Base-by-base conservation (phyloP, 2,113 vertebrate genomes). In the Leptobrachium ailaonicum region DNA sequence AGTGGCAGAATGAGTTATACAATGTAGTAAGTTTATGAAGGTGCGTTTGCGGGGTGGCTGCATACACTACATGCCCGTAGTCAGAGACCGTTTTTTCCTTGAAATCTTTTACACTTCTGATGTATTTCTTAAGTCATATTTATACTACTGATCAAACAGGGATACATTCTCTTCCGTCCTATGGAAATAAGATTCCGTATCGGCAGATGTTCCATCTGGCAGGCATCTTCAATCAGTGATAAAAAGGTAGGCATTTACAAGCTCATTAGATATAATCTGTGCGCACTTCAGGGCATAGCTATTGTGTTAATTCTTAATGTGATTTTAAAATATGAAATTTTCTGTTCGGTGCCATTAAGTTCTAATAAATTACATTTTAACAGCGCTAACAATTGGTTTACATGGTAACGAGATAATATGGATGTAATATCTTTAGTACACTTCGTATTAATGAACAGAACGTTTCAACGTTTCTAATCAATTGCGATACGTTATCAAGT, bases 281-380 rank as follows among this genome's bases (percentile, higher is more conserved):
- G 13, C 62, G 13, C 62, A 64, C 62, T 64, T 64, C 6, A 64
- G 62, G 62, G 32, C 32, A 64, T 64, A 64, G 62, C 62, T 64
- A 64, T 64, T 64, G n/a, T 64, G n/a, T 64, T 64, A 64, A 40
- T 64, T 64, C 62, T 64, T 32, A 64, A 32, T 64, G 62, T 32
- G 32, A 64, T 64, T 64, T 64, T 64, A 64, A 64, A 9, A 13
- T 64, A 32, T 64, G 62, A 32, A 64, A 20, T 32, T 64, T 64
- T 40, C 62, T 64, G 56, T 60, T 60, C 56, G 13, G 56, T 60
- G 1, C 56, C 13, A 60, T 60, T 64, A 64, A 32, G 32, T 20
- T 64, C 62, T 64, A 64, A 64, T 64, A 64, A 64, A 64, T 64
- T 64, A 40, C 62, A 64, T 64, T 40, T 64, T 64, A 64, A 40